Evolutionary conservation across 2,113 vertebrate species (phyloP).

Genomic region (Phainopepla nitens): DNA sequence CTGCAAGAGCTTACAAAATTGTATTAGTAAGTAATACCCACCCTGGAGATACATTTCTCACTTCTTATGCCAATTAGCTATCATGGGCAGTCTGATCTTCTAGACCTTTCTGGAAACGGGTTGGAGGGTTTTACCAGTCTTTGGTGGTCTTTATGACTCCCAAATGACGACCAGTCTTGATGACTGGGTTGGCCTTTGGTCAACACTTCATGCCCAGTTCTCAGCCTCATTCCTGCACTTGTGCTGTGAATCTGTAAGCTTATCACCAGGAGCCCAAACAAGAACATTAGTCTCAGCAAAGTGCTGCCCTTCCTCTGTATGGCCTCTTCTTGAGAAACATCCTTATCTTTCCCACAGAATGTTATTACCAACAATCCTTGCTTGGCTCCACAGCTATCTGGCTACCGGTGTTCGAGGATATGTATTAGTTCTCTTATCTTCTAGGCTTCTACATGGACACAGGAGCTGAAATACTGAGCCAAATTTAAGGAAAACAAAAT

Average conservation of each 20-base stretch:
- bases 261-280: background rate
- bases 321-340: background rate
- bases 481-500: background rate
- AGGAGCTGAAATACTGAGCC: background rate
- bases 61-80: background rate
- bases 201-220: background rate
- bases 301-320: background rate
- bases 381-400: background rate
- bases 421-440: background rate
- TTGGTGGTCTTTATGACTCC: background rate
- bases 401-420: background rate
- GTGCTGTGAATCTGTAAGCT: no score
- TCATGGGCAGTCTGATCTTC: background rate
- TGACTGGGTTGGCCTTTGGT: background rate
- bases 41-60: background rate
- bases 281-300: background rate
- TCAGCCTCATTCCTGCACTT: background rate
- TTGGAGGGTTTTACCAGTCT: background rate
- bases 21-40: background rate
- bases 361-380: background rate
- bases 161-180: background rate
- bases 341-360: background rate
- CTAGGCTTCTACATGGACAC: background rate
- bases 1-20: background rate
- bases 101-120: background rate